Percentiles rank a stretch among this genome's conserved stretches.
These are phyloP conservation scores for Catotricha subobsoleta DNA, from an alignment of 2,888 invertebrate species.

Conservation along the genomic window DNA sequence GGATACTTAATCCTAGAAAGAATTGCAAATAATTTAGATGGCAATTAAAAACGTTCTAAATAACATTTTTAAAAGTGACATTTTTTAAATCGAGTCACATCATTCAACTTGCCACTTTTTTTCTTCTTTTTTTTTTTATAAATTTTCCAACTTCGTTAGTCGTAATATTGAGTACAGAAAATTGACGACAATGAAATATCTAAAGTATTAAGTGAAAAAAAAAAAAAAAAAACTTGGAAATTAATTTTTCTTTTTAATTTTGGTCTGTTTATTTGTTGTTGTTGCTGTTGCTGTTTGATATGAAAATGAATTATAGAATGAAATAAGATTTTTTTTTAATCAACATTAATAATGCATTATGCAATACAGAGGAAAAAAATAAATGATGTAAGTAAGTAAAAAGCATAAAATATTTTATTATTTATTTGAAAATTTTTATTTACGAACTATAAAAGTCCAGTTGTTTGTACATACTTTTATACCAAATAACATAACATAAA, in stretches of 20 bases:
- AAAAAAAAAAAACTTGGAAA: too few species aligned
- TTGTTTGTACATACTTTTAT: neutral
- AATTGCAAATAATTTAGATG: slow-evolving; percentile 13
- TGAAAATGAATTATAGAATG: neutral
- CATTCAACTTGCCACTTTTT: slow-evolving; percentile 9
- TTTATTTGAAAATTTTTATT: slow-evolving; percentile 3
- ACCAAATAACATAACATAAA: neutral
- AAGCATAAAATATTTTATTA: slow-evolving; percentile 4
- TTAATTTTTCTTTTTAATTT: neutral
- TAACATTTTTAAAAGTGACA: slow-evolving; percentile 12
- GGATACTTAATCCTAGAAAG: slow-evolving; percentile 12
- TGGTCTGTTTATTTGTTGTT: neutral
- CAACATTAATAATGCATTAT: slow-evolving; percentile 2
- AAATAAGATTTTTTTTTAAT: neutral
- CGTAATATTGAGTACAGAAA: neutral
- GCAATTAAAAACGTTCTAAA: slow-evolving; percentile 12
- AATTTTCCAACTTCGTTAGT: neutral
- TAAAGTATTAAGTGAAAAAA: neutral
- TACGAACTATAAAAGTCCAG: slow-evolving; percentile 1
- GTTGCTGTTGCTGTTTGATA: too few species aligned
- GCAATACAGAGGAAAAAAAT: neutral
- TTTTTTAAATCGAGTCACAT: slow-evolving; percentile 12
- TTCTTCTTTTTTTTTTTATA: neutral
- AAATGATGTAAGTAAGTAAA: neutral
- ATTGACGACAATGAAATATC: neutral